phyloP scores from a whole-genome alignment of 2,113 vertebrate genomes.

The Zosterops hypoxanthus region DNA sequence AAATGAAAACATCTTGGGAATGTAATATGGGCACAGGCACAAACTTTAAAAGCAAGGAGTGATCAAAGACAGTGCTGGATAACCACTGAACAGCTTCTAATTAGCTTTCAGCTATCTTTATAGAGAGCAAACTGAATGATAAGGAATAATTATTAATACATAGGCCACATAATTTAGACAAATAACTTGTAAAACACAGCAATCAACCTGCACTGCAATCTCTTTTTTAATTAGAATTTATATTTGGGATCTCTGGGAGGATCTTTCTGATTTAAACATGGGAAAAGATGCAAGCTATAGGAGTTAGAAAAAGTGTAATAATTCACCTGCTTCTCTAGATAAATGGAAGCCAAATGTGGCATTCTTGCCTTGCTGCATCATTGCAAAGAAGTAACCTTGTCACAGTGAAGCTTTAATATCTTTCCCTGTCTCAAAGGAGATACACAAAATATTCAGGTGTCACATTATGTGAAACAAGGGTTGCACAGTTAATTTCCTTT shows the following conservation, averaged over 20 bases:
- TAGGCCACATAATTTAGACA: slow-evolving; percentile 29
- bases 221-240: slow-evolving; percentile 11
- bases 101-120: slow-evolving; percentile 48
- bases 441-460: not conserved
- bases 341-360: not conserved
- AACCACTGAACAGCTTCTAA: slow-evolving; percentile 52
- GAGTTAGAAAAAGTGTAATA: not conserved
- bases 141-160: slow-evolving; percentile 39
- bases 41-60: slow-evolving; percentile 39
- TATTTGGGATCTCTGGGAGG: not conserved
- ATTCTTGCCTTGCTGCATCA: not conserved
- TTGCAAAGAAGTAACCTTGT: not conserved
- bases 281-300: not conserved
- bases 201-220: not conserved
- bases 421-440: not conserved
- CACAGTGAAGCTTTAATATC: not conserved
- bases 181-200: slow-evolving; percentile 45
- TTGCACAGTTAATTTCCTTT: not conserved
- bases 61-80: slow-evolving; percentile 43
- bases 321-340: not conserved
- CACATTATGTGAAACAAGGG: not conserved
- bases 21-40: not conserved
- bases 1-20: slow-evolving; percentile 57
- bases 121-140: slow-evolving; percentile 14
- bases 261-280: not conserved